Evolutionary conservation across 23 tunicate species (phyloP), one percentile per base, ranked within the genome.

Genomic region (Trididemnum nubilum): DNA sequence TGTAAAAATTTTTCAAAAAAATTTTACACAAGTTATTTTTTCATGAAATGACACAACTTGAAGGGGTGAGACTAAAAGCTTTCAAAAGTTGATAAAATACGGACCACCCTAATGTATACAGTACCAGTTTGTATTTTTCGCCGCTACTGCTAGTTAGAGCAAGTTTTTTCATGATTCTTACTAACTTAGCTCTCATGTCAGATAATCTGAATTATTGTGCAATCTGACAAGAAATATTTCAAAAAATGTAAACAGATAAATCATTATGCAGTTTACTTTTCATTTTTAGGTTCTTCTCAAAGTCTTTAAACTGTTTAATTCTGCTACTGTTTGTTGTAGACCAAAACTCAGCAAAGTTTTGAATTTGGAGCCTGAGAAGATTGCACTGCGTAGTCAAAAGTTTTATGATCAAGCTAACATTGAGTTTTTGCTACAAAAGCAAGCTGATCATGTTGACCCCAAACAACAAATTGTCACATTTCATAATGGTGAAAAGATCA

Each of bases 271-370:
- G 15, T 15, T 44, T 9, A 7, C 54, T 7, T 44, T 44, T 44
- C 12, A 44, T 9, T 44, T 7, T 15, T 44, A 15, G 54, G 9
- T 7, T 9, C 12, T 44, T 44, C 9, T 44, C 54, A 44, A 44
- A n/a, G n/a, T n/a, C n/a, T n/a, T n/a, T n/a, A n/a, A n/a, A n/a
- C n/a, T n/a, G n/a, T n/a, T n/a, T n/a, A n/a, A n/a, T n/a, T n/a
- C n/a, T n/a, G n/a, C n/a, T n/a, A n/a, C n/a, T n/a, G n/a, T n/a
- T n/a, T n/a, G n/a, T n/a, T n/a, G 21, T 63, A 91, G 97, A 82
- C 70, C 97, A 34, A 92, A 92, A 72, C 71, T 92, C 33, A 92
- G 97, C 76, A 92, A 92, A 83, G 88, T 80, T 23, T 65, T 92
- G 85, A 79, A 79, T 78, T 50, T 83, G 12, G 58, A 79, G 21